Evolutionary conservation across 2,888 invertebrate species (phyloP), one percentile per base, ranked within the genome.

Genomic region (Dascillus cervinus): DNA sequence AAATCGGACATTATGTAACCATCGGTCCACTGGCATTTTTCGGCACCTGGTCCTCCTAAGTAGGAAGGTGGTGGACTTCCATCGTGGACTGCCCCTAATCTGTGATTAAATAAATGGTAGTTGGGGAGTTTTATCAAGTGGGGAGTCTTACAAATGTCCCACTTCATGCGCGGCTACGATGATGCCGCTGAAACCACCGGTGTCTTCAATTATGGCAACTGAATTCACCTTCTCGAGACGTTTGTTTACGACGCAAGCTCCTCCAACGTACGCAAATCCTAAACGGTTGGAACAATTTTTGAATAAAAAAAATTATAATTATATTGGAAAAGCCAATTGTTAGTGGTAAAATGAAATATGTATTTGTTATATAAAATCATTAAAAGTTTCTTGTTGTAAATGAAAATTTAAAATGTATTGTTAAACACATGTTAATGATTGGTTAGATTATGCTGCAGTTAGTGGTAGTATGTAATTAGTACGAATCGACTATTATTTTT

Each of bases 131-230:
- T n/a, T n/a, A n/a, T 17, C 8, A 17, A 17, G 17, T 17, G 17
- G 8, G 17, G 8, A 11, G 40, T 79, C 90, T 85, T 75, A 92
- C 91, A 94, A 77, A 73, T 94, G 92, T 51, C 92, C 92, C 50
- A 92, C 90, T 83, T 94, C 92, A 64, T 94, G 92, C 45, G 92
- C 92, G 36, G 92, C 92, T 2, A 94, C 92, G 57, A 94, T 94
- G 59, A 94, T 92, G 41, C 92, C 92, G 52, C 91, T 91, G 71
- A 92, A 94, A 47, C 92, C 92, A 47, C 92, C 92, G 19, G 92
- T 92, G 61, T 94, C 92, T 67, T 94, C 92, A 59, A 94, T 92
- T 56, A 94, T 94, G 53, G 92, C 92, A 36, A 92, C 92, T 34
- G 89, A 90, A 71, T 94, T 94, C 49, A 92, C 92, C 69, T 94